Evolutionary conservation across 2,888 invertebrate genomes (phyloP).

Genomic region (Coelogynopora nodosa): DNA sequence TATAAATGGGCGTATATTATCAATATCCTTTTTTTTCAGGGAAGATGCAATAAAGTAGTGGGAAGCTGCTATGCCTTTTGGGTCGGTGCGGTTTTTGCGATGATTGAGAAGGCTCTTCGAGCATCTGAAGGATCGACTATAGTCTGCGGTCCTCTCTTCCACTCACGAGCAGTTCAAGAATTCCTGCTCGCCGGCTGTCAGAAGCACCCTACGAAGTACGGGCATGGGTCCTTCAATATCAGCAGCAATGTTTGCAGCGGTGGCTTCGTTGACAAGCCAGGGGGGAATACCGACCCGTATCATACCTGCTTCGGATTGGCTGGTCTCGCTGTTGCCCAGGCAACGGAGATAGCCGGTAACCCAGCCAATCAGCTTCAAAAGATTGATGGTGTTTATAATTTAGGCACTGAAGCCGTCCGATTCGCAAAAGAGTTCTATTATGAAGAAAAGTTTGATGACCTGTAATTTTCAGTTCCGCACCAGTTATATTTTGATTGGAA

Average conservation of each 20-base stretch:
- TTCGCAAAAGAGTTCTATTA: not conserved
- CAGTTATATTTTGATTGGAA: too few species aligned
- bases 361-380: not conserved
- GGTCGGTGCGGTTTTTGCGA: not conserved
- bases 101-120: not conserved
- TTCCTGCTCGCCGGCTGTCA: slow-evolving; percentile 91
- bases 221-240: not conserved
- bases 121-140: not conserved
- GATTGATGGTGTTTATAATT: not conserved
- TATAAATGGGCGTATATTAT: not conserved
- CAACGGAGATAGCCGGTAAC: not conserved
- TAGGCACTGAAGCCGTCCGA: not conserved
- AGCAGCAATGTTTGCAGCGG: slow-evolving; percentile 71
- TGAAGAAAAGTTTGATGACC: too few species aligned
- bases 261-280: slow-evolving; percentile 91
- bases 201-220: slow-evolving; percentile 56
- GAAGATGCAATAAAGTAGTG: not conserved
- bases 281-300: slow-evolving; percentile 86
- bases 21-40: not conserved
- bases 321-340: slow-evolving; percentile 85
- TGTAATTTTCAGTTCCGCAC: too few species aligned
- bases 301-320: slow-evolving; percentile 94
- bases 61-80: not conserved
- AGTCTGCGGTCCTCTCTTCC: slow-evolving; percentile 66
- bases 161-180: slow-evolving; percentile 80